Evolutionary conservation across 2,113 vertebrate species (phyloP), one percentile per base, ranked within the genome.

Genomic region (Monopterus albus): DNA sequence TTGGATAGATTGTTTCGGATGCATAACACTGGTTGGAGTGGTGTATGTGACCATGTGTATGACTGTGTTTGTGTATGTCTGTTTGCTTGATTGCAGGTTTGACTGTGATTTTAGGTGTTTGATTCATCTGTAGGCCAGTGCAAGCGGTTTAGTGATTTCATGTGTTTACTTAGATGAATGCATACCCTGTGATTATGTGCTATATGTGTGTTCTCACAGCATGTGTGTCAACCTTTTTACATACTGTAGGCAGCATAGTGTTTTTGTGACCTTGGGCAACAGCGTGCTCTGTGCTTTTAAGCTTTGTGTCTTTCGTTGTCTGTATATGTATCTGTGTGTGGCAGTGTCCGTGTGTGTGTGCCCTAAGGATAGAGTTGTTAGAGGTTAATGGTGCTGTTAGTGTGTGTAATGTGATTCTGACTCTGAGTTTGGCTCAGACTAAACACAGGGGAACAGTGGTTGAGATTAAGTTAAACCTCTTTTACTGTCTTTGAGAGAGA

Each of bases 321-420:
- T 83, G 72, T 72, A 31, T 52, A 20, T 76, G 38, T 58, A 43
- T 87, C 15, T 81, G 39, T 82, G 26, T 69, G 29, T 75, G 79
- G 72, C 45, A 4, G 49, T 51, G 45, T 70, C 53, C 12, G 46
- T 63, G 38, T 61, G 76, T 72, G 71, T 63, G 81, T 78, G 84
- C 87, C 88, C 83, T 47, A 74, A 72, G 89, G 92, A 88, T 72
- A 87, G 88, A 87, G 86, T 83, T 81, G 86, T 87, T 89, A 82
- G 85, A 85, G 87, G 86, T 88, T 91, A 92, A 92, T 92, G 91
- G 89, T 82, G 81, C 92, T 92, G 91, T 92, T 92, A 92, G 91
- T 89, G 90, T 88, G 82, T 79, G 87, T 93, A 94, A 94, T 93
- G 89, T 87, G 87, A 92, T 94, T 93, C 85, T 81, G 87, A 87